Evolutionary conservation across 92 coral and sea anemone genomes (phyloP).

Genomic region (Muricea muricata): DNA sequence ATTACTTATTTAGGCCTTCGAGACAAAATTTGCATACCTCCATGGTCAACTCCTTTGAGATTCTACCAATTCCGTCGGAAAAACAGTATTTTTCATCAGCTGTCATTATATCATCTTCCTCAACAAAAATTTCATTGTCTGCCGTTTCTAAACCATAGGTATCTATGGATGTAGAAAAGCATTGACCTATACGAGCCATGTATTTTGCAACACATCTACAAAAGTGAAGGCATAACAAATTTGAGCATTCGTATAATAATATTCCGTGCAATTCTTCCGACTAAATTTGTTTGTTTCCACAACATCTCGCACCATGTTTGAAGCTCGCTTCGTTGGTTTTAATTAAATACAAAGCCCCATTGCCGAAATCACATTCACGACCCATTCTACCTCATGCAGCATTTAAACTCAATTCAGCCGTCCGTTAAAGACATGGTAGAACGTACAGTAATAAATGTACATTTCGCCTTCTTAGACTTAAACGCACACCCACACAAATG

Average conservation of each 20-base stretch:
- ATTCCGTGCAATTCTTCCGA: background rate
- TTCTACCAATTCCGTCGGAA: slow-evolving; percentile 79
- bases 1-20: too few relatives aligned
- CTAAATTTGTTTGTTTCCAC: too few relatives aligned
- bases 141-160: background rate
- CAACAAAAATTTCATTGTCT: background rate
- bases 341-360: too few relatives aligned
- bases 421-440: too few relatives aligned
- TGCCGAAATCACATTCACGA: too few relatives aligned
- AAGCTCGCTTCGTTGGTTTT: too few relatives aligned
- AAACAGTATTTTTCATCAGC: slow-evolving; percentile 66
- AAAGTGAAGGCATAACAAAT: background rate
- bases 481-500: too few relatives aligned
- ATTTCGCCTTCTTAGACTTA: too few relatives aligned
- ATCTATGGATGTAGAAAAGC: background rate
- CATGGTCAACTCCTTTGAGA: slow-evolving; percentile 68
- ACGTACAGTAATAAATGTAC: too few relatives aligned
- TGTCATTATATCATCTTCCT: background rate
- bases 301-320: too few relatives aligned
- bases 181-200: background rate
- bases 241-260: background rate
- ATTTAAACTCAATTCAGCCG: too few relatives aligned
- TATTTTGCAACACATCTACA: background rate
- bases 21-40: slow-evolving; percentile 60
- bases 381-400: too few relatives aligned